Evolutionary conservation across 2,888 invertebrate genomes (phyloP), one percentile per base, ranked within the genome.

Genomic region (Aethes cnicana): DNA sequence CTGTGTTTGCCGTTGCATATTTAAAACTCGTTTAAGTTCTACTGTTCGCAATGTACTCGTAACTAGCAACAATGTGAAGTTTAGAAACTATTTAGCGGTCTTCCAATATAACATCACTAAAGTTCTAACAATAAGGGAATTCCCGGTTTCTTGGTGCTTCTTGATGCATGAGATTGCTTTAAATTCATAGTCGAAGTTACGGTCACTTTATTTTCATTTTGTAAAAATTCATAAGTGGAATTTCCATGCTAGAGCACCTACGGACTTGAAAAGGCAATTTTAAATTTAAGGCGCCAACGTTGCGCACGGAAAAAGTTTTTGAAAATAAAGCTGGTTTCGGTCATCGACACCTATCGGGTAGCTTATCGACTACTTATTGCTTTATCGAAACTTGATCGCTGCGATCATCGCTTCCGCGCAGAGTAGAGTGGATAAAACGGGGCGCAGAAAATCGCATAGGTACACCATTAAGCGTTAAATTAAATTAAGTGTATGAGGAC

Each of bases 251-350:
- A 28, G 35, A 35, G 49, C 42, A 49, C 35, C 37, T 37, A 20
- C 32, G 32, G 44, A 32, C 32, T 23, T 32, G 44, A 39, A 44
- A 44, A 44, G 32, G 50, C 37, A 52, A 52, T 52, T 52, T 28
- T 30, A 44, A 52, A 52, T 30, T 44, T 44, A 20, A 20, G 12
- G 16, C 11, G 20, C 17, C 9, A 33, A 28, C 25, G 12, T 28
- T 14, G 17, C 3, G 21, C 11, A 41, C 23, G 23, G 39, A 26
- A 41, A 23, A 39, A 7, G 37, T 18, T 2, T 16, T 30, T n/a
- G n/a, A n/a, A n/a, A n/a, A n/a, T n/a, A n/a, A n/a, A n/a, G n/a
- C n/a, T n/a, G n/a, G n/a, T n/a, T n/a, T n/a, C n/a, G n/a, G n/a
- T n/a, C n/a, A n/a, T n/a, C n/a, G n/a, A n/a, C n/a, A n/a, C n/a